These are phyloP conservation scores for Resseliella maxima DNA, from an alignment of 2,888 invertebrate genomes.

Conservation along the genomic window DNA sequence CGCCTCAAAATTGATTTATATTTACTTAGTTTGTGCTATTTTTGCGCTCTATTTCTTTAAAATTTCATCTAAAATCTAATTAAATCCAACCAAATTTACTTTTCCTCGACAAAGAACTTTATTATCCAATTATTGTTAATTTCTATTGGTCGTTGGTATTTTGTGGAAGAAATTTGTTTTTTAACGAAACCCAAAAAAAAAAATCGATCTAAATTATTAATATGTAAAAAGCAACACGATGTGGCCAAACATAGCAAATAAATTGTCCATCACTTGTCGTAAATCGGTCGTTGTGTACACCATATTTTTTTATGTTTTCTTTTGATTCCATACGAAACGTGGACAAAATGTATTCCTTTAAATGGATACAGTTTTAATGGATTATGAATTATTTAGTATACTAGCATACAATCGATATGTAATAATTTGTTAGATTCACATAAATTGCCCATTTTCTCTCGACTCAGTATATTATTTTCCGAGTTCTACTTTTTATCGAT, in stretches of 20 bases:
- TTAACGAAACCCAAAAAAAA: background rate
- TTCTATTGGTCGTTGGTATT: background rate
- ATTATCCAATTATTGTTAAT: background rate
- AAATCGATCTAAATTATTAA: conserved; percentile 8
- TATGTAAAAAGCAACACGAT: background rate
- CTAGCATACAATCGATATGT: background rate
- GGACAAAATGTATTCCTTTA: background rate
- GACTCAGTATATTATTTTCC: background rate
- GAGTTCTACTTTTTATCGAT: background rate
- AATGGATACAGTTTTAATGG: background rate
- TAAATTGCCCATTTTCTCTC: background rate
- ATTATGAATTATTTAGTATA: background rate
- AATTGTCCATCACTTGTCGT: background rate
- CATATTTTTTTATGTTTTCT: background rate
- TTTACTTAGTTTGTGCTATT: background rate
- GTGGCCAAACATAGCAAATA: background rate
- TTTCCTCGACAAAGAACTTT: background rate
- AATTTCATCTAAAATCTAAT: background rate
- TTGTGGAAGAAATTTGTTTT: background rate
- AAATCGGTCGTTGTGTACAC: background rate
- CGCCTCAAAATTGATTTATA: background rate
- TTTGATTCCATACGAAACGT: background rate
- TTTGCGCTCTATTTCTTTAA: background rate
- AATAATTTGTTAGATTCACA: background rate
- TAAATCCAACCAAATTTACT: background rate